Evolutionary conservation across 1,140 invertebrate species (phyloP), one percentile per base, ranked within the genome.

Genomic region (Euborellia annulipes): DNA sequence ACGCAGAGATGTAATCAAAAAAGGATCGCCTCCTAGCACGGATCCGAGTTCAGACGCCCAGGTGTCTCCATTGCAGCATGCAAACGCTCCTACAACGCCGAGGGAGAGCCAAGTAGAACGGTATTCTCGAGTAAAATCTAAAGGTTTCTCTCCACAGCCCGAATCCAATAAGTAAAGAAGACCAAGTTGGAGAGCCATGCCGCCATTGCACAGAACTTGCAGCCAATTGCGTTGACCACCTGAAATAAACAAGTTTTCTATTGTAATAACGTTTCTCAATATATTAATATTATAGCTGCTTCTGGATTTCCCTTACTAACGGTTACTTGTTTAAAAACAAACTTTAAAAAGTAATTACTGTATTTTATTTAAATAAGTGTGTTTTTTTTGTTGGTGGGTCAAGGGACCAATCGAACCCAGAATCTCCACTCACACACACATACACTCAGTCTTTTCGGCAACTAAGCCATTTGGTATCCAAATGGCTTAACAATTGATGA

Each of bases 21-120:
- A 66, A 14, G 88, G 86, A 52, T 83, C 70, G 0, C 66, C 62
- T 13, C 75, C 71, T 7, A 88, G 56, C 0, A 87, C 88, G 27
- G 83, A 72, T 22, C 86, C 89, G 32, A 93, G 61, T 64, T 93
- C 90, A 17, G 85, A 90, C 36, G 88, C 84, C 82, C 86, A 90
- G 1, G 89, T 93, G 57, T 94, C 90, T 4, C 86, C 90, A 61
- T 83, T 87, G 54, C 79, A 79, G 55, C 85, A 87, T 3, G 85
- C 75, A 52, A 90, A 71, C 2, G 82, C 68, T 54, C 79, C 80
- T 51, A 89, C 62, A 50, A 90, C 73, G 30, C 79, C 82, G 48
- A 87, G 66, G 3, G 79, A 73, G 8, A 89, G 63, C 85, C 85
- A 90, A 3, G 86, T 88, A 16, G 79, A 72, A 54, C 76, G 68